phyloP scores from a whole-genome alignment of 2,113 vertebrate species.

The Triplophysa dalaica region DNA sequence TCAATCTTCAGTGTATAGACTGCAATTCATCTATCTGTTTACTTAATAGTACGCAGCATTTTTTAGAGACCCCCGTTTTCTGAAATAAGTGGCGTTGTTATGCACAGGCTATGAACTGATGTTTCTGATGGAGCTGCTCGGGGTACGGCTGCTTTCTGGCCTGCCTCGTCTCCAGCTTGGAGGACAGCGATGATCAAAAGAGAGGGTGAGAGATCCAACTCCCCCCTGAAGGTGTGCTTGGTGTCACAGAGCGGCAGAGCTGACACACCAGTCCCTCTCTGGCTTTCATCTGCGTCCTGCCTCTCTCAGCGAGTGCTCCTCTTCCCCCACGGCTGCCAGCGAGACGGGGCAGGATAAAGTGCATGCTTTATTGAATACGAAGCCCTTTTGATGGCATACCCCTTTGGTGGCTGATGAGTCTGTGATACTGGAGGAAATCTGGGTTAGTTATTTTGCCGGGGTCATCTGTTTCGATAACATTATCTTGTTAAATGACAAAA shows the following conservation, averaged over 20 bases:
- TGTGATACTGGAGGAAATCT: conserved; percentile 15
- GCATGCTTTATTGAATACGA: conserved; percentile 36
- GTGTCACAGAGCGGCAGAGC: conserved; percentile 52
- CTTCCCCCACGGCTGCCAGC: conserved; percentile 47
- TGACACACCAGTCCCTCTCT: conserved; percentile 43
- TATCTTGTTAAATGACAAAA: too few species aligned
- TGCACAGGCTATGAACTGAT: not conserved
- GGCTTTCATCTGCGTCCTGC: conserved; percentile 48
- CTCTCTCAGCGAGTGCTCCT: conserved; percentile 22
- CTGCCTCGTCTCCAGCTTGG: conserved; percentile 59
- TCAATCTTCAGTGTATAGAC: too few species aligned
- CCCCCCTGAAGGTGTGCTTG: conserved; percentile 61
- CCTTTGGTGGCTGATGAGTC: conserved; percentile 48
- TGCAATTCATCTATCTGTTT: too few species aligned
- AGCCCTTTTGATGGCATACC: conserved; percentile 40
- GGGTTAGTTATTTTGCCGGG: not conserved
- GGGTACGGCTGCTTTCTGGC: conserved; percentile 44
- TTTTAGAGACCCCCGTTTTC: not conserved
- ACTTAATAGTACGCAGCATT: not conserved
- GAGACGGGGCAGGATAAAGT: conserved; percentile 44
- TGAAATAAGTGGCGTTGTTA: not conserved
- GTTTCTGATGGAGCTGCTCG: conserved; percentile 40
- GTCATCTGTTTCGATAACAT: not conserved
- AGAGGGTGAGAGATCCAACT: conserved; percentile 25
- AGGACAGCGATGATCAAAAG: conserved; percentile 69